Conservation (phyloP, 2,888 invertebrate species). For the Drosophila paramelanica region DNA sequence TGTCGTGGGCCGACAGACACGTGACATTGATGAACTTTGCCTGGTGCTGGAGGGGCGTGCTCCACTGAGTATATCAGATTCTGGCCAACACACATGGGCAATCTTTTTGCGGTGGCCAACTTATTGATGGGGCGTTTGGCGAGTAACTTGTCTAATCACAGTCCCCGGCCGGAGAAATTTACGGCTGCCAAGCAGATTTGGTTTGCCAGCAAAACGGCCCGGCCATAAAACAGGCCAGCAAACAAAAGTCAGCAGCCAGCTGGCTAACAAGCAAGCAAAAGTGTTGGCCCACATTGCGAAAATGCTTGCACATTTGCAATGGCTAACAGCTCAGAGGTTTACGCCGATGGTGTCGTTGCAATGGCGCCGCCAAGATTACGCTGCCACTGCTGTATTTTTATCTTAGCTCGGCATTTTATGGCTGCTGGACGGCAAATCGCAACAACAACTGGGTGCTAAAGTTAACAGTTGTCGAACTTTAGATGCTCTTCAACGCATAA, state of each 20-base stretch:
- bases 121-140: slow-evolving; percentile 60
- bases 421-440: slow-evolving; percentile 46
- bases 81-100: slow-evolving; percentile 41
- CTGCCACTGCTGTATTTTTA: slow-evolving; percentile 68
- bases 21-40: slow-evolving; percentile 78
- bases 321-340: slow-evolving; percentile 47
- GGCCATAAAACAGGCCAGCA: slow-evolving; percentile 53
- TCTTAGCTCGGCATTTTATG: slow-evolving; percentile 68
- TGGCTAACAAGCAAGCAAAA: slow-evolving; percentile 75
- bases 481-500: slow-evolving; percentile 42
- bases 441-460: slow-evolving; percentile 36
- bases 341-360: slow-evolving; percentile 45
- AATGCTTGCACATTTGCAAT: slow-evolving; percentile 48
- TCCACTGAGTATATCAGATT: slow-evolving; percentile 8
- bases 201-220: slow-evolving; percentile 26
- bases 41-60: slow-evolving; percentile 37
- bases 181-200: slow-evolving; percentile 67
- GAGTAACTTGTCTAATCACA: slow-evolving; percentile 72
- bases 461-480: slow-evolving; percentile 7
- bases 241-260: slow-evolving; percentile 50
- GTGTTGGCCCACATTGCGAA: slow-evolving; percentile 59
- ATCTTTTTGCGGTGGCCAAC: slow-evolving; percentile 43
- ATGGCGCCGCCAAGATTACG: slow-evolving; percentile 71
- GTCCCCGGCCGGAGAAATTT: slow-evolving; percentile 51
- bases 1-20: slow-evolving; percentile 56